Base-by-base conservation (phyloP, 2,113 vertebrate species). In the Edolisoma coerulescens region DNA sequence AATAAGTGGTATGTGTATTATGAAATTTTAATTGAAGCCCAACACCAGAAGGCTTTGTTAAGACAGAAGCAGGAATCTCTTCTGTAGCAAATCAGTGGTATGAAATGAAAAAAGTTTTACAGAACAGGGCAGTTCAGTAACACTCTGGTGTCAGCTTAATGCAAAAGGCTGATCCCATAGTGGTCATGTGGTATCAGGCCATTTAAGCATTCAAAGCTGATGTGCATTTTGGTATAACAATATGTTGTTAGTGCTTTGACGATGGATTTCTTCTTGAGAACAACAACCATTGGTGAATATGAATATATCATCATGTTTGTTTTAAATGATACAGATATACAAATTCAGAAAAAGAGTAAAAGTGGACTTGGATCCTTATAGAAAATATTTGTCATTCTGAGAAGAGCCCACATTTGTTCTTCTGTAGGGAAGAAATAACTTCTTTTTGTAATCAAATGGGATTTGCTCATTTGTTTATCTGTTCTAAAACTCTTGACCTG, bases 401-500 rank as follows among this genome's bases (percentile, higher is more conserved):
- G 63, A 50, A 65, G 33, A 80, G 11, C 8, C 6, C 4, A 7
- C 17, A 12, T 49, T 78, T 49, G 13, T 80, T 95, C 71, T 73
- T 9, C 30, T 69, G 65, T 37, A 59, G 44, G 59, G 53, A 77
- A 54, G 47, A 84, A 85, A 45, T 0, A 28, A 17, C 17, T 85
- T 52, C 27, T n/a, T 77, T 81, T 74, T 77, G 63, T 14, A 60
- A 63, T 59, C 69, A 71, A 76, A 42, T 52, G 84, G 47, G 28
- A 53, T 93, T 91, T 94, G 32, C 42, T 87, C 4, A 41, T 85
- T 92, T 1, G 1, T 85, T 57, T 74, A 45, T 92, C 84, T 94
- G 28, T 63, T 95, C 75, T 83, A 95, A 86, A 90, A 94, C 80
- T 95, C 67, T 81, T 94, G 56, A 93, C 52, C 59, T 93, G 80